Conservation (phyloP, 1,140 invertebrate genomes). For the Gryllus bimaculatus region DNA sequence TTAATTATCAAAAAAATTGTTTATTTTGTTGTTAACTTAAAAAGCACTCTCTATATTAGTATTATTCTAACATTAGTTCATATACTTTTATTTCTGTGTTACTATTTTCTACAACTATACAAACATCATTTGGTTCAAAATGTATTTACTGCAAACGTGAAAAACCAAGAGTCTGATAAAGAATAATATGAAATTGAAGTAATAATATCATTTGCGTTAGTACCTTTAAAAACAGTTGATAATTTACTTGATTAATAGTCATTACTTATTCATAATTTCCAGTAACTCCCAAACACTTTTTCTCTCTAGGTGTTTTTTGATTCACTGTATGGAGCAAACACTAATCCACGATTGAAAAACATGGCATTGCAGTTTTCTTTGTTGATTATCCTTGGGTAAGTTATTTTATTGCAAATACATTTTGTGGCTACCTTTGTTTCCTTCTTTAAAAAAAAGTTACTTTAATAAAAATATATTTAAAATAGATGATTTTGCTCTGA, state of each 20-base stretch:
- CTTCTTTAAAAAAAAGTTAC: background rate
- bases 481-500: background rate
- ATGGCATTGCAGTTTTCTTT: conserved; percentile 72
- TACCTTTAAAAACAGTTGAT: too few species aligned
- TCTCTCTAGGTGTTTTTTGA: conserved; percentile 70
- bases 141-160: too few species aligned
- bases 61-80: background rate
- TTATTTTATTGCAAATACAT: conserved; percentile 14
- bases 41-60: background rate
- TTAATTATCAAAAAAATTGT: background rate
- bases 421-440: background rate
- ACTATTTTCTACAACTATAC: background rate
- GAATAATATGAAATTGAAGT: too few species aligned
- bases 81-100: background rate
- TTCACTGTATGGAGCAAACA: conserved; percentile 72
- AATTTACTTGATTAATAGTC: too few species aligned
- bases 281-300: background rate
- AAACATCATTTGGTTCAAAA: too few species aligned
- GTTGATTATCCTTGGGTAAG: conserved; percentile 69
- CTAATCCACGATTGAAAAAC: conserved; percentile 70
- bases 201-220: too few species aligned
- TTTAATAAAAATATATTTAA: background rate
- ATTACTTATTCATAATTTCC: too few species aligned
- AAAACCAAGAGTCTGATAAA: too few species aligned
- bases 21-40: background rate